phyloP scores from a whole-genome alignment of 2,888 invertebrate species.

The Pyrochroa serraticornis region DNA sequence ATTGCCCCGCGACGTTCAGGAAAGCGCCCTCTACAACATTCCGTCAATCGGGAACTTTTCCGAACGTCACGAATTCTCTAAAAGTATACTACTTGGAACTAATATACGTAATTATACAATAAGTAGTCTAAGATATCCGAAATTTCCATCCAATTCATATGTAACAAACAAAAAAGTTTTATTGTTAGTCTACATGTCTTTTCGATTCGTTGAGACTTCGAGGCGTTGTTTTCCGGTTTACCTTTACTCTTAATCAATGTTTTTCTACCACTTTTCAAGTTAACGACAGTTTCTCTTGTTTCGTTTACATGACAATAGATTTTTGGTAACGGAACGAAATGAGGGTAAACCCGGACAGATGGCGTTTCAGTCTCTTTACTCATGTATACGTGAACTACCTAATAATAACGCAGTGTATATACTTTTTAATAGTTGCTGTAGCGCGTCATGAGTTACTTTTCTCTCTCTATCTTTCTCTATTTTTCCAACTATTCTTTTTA shows the following conservation, averaged over 20 bases:
- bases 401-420: conserved; percentile 49
- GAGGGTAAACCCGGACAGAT: too few species aligned
- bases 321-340: too few species aligned
- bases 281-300: too few species aligned
- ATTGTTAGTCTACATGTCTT: conserved; percentile 18
- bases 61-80: conserved; percentile 6
- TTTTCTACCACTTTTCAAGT: too few species aligned
- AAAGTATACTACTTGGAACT: conserved; percentile 54
- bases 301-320: neutral
- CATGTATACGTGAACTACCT: conserved; percentile 46
- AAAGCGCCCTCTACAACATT: conserved; percentile 9
- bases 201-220: conserved; percentile 13
- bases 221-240: neutral
- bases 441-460: conserved; percentile 32
- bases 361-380: conserved; percentile 7
- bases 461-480: conserved; percentile 1
- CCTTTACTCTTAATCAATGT: too few species aligned
- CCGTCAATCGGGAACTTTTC: conserved; percentile 4
- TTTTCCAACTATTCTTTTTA: neutral
- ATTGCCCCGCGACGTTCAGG: conserved; percentile 4
- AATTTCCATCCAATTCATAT: conserved; percentile 52
- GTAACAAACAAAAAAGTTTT: conserved; percentile 14
- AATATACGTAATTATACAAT: conserved; percentile 57
- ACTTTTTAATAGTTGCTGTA: conserved; percentile 45
- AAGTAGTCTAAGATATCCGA: conserved; percentile 43